phyloP scores from a whole-genome alignment of 37 sponge, comb jelly and placozoan species.

The Theonella swinhoei region DNA sequence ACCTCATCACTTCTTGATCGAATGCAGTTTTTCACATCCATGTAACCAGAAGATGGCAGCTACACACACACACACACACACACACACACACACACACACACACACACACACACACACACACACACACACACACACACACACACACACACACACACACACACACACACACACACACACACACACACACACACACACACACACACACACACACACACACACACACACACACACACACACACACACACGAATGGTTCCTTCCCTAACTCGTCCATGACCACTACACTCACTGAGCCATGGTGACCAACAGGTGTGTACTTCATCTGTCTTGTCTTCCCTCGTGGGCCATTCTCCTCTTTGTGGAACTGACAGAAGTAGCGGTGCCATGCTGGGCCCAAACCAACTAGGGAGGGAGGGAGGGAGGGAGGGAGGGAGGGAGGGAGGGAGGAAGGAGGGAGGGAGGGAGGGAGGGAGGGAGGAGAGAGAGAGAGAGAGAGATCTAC shows the following conservation, averaged over 20 bases:
- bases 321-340: slow-evolving; percentile 31
- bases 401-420: neutral
- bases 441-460: neutral
- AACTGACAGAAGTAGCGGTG: slow-evolving; percentile 81
- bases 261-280: no score
- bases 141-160: no score
- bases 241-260: no score
- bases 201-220: no score
- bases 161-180: no score
- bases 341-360: slow-evolving; percentile 45
- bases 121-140: neutral
- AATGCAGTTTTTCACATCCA: slow-evolving; percentile 73
- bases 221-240: no score
- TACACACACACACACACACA: slow-evolving; percentile 19
- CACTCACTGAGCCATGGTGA: slow-evolving; percentile 51
- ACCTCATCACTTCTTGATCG: slow-evolving; percentile 74
- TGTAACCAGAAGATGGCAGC: slow-evolving; percentile 53
- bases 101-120: slow-evolving; percentile 12
- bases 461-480: neutral
- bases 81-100: slow-evolving; percentile 10
- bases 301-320: slow-evolving; percentile 45
- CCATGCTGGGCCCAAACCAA: slow-evolving; percentile 35
- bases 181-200: no score
- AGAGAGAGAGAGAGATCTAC: no score
- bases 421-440: neutral